Evolutionary conservation across 2,113 vertebrate genomes (phyloP).

Genomic region (Nycticorax nycticorax): DNA sequence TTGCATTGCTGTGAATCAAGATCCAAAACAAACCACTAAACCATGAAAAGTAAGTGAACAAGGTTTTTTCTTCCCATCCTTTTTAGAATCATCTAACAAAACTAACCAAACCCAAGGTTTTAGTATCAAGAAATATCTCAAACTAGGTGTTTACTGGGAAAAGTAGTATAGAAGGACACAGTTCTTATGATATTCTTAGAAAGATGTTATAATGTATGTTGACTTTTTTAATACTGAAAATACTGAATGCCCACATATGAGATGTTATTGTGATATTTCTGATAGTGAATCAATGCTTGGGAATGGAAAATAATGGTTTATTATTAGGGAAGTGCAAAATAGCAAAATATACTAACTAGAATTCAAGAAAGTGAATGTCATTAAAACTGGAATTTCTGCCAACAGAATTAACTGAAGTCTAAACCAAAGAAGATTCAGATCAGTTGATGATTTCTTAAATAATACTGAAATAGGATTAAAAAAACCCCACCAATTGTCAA

Average conservation of each 20-base stretch:
- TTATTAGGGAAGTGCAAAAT: background rate
- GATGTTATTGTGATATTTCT: background rate
- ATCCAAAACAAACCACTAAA: background rate
- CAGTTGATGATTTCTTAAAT: background rate
- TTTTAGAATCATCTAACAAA: background rate
- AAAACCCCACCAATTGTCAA: background rate
- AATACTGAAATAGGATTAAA: background rate
- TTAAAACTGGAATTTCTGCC: background rate
- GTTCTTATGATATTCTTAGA: background rate
- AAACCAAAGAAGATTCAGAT: background rate
- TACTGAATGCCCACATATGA: background rate
- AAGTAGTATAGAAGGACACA: background rate
- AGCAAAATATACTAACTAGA: background rate
- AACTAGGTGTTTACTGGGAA: background rate
- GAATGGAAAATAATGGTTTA: background rate
- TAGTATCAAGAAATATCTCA: background rate
- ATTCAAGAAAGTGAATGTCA: background rate
- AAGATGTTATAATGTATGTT: background rate
- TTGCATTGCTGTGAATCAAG: background rate
- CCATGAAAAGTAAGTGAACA: background rate
- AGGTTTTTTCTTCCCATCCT: background rate
- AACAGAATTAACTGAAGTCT: background rate
- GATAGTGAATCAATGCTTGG: background rate
- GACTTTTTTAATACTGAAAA: background rate
- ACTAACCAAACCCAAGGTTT: background rate